Conservation (phyloP, 2,797 vertebrate species). For the Liasis olivaceus region DNA sequence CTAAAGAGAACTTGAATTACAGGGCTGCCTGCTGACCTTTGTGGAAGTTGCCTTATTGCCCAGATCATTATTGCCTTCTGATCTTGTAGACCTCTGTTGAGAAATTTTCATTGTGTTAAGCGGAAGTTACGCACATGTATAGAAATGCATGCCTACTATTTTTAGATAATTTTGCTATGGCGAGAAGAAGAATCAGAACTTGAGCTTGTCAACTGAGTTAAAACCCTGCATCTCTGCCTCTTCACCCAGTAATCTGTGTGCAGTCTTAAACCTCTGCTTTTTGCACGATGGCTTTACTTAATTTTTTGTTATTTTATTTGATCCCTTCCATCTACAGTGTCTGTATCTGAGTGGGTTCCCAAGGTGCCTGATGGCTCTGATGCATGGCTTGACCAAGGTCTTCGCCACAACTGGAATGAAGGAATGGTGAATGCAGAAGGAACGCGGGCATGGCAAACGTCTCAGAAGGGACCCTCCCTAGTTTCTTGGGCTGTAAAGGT, state of each 20-base stretch:
- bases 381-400: not conserved
- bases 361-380: not conserved
- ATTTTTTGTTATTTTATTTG: not conserved
- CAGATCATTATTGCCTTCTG: not conserved
- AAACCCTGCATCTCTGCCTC: not conserved
- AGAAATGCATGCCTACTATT: not conserved
- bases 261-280: not conserved
- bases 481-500: too few species aligned
- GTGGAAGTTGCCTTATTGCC: not conserved
- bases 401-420: not conserved
- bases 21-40: not conserved
- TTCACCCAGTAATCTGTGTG: not conserved
- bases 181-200: not conserved
- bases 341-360: not conserved
- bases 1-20: not conserved
- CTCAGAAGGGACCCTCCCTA: too few species aligned
- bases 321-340: not conserved
- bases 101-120: not conserved
- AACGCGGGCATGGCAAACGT: too few species aligned
- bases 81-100: not conserved
- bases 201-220: not conserved
- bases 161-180: not conserved
- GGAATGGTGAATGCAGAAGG: not conserved
- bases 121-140: not conserved
- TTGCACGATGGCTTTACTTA: not conserved